phyloP scores from a whole-genome alignment of 2,797 vertebrate species.

The Clarias fuscus region DNA sequence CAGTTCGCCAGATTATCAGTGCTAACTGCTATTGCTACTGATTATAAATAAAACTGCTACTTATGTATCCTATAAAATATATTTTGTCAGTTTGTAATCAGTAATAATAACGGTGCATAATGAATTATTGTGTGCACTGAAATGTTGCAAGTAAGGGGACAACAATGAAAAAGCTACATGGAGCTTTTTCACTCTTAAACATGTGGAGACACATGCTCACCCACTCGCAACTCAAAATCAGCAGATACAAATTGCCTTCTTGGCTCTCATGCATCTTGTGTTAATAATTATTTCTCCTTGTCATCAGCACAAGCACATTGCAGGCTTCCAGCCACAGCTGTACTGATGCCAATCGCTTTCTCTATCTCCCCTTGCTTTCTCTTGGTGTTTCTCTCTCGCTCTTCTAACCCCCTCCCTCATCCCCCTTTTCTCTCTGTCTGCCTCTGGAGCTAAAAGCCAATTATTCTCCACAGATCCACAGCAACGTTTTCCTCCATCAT shows the following conservation, averaged over 20 bases:
- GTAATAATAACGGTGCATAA: slow-evolving; percentile 9
- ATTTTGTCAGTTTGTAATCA: slow-evolving; percentile 18
- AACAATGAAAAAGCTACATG: slow-evolving; percentile 37
- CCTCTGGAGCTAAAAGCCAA: slow-evolving; percentile 74
- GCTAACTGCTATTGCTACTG: too few relatives aligned
- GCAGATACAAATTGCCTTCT: slow-evolving; percentile 77
- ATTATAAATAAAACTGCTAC: background rate
- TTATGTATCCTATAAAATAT: slow-evolving; percentile 8
- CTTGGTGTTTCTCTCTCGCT: slow-evolving; percentile 58
- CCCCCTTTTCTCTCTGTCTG: slow-evolving; percentile 60
- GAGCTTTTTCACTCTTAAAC: slow-evolving; percentile 51
- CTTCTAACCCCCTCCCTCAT: slow-evolving; percentile 59
- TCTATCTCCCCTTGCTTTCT: slow-evolving; percentile 60
- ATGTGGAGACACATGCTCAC: slow-evolving; percentile 18
- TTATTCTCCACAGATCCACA: slow-evolving; percentile 74
- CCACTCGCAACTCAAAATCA: slow-evolving; percentile 52
- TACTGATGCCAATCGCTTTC: slow-evolving; percentile 68
- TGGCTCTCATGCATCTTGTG: slow-evolving; percentile 71
- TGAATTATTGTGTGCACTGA: slow-evolving; percentile 14
- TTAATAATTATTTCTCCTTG: slow-evolving; percentile 78
- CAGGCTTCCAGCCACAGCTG: slow-evolving; percentile 70
- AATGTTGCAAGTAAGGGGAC: slow-evolving; percentile 8
- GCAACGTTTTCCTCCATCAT: slow-evolving; percentile 73
- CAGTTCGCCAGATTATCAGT: background rate
- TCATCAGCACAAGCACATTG: slow-evolving; percentile 73